phyloP scores from a whole-genome alignment of 53 echinoderm and acorn worm genomes.

The Henricia sp. region DNA sequence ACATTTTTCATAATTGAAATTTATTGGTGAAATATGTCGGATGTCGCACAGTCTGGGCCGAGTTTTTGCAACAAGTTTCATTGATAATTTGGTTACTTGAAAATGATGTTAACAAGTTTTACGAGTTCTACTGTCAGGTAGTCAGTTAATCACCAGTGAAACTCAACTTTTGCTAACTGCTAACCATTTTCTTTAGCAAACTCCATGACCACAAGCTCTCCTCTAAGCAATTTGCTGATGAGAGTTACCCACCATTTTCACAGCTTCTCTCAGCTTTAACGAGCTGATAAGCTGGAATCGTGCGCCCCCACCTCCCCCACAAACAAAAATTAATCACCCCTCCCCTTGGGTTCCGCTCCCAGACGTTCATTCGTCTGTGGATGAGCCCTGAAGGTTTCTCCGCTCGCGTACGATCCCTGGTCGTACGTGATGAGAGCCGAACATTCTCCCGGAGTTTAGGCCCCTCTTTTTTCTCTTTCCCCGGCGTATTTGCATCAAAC shows the following conservation, averaged over 20 bases:
- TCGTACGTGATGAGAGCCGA: conserved; percentile 66
- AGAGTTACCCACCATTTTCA: conserved; percentile 20
- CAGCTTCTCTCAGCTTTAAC: conserved; percentile 53
- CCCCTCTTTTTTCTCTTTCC: conserved; percentile 40
- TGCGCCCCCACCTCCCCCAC: neutral
- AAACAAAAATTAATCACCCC: no score
- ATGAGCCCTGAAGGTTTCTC: conserved; percentile 78
- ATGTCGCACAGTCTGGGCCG: no score
- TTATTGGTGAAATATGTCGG: no score
- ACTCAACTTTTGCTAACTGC: no score
- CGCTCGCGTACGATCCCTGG: conserved; percentile 58
- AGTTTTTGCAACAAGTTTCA: no score
- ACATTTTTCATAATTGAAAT: no score
- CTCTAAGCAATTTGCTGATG: conserved; percentile 69
- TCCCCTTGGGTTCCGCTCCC: conserved; percentile 68
- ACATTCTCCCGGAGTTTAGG: conserved; percentile 37
- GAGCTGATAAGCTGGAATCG: conserved; percentile 59
- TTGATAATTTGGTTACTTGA: no score
- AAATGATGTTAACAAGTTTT: no score
- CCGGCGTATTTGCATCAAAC: conserved; percentile 51
- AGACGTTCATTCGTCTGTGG: conserved; percentile 27
- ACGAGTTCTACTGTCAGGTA: no score
- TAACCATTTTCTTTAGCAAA: no score
- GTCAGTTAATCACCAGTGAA: no score
- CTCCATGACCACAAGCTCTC: no score